These are phyloP conservation scores for Patella vulgata DNA, from an alignment of 1,140 invertebrate genomes.

Conservation along the genomic window DNA sequence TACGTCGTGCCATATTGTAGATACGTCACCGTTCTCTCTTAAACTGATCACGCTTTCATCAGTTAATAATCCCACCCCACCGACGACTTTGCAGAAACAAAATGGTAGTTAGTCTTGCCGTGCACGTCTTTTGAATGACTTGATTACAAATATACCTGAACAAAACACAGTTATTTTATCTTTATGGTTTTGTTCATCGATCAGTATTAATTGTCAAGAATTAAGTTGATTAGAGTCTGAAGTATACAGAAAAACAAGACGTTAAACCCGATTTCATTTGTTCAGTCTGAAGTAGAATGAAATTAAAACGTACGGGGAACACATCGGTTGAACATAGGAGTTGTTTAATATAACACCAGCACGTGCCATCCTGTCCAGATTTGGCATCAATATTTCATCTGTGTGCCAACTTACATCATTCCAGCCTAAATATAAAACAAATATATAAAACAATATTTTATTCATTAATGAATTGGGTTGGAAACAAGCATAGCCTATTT, in stretches of 20 bases:
- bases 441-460: background rate
- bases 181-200: too few relatives aligned
- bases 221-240: too few relatives aligned
- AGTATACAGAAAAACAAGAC: background rate
- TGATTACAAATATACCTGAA: too few relatives aligned
- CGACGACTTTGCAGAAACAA: too few relatives aligned
- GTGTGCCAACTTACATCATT: conserved; percentile 64
- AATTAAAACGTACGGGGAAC: conserved; percentile 54
- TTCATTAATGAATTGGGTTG: background rate
- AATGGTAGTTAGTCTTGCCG: too few relatives aligned
- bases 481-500: background rate
- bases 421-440: conserved; percentile 50
- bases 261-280: background rate
- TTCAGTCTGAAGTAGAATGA: background rate
- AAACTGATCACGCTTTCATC: too few relatives aligned
- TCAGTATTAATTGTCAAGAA: too few relatives aligned
- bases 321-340: conserved; percentile 53
- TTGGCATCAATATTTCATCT: conserved; percentile 57
- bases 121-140: too few relatives aligned
- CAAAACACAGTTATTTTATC: too few relatives aligned
- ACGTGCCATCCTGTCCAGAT: conserved; percentile 53
- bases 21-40: too few relatives aligned
- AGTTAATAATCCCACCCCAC: too few relatives aligned
- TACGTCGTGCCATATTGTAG: too few relatives aligned
- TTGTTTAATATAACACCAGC: conserved; percentile 52